Evolutionary conservation across 2,113 vertebrate species (phyloP), one percentile per base, ranked within the genome.

Genomic region (Stigmatopora nigra): DNA sequence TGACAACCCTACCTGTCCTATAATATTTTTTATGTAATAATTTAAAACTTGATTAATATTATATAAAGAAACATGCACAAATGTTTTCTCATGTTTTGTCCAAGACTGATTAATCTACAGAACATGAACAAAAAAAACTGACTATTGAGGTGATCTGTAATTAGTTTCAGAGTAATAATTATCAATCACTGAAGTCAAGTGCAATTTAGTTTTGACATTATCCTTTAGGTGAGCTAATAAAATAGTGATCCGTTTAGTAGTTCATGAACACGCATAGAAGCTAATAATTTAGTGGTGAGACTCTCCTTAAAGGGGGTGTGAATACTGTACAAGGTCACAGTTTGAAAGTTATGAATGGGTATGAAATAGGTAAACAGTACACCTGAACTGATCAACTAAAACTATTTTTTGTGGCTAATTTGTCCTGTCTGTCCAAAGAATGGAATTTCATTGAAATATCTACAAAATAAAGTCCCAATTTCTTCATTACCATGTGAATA

Each of bases 231-330:
- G 67, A 68, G 64, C 68, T 73, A 63, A 73, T 74, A 72, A 65
- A 76, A 67, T 80, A 73, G 69, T 70, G 84, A 88, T 90, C 75
- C 84, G 61, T 82, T 73, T 78, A 88, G 81, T 86, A 82, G 80
- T 78, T 73, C 57, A 76, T 89, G 85, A 89, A 84, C 75, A 81
- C 81, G 75, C 60, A 69, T 84, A 78, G 80, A 71, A 89, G 86
- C 78, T 79, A 79, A 72, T 64, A 73, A 79, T 73, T 82, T 69
- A 75, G 85, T 77, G 84, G 47, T 52, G 84, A 86, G 87, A 86
- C 78, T 75, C 79, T 73, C 82, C 86, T 82, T 65, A 86, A 72
- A 65, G 80, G 66, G 44, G 76, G 72, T 31, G 61, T 71, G 72
- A 64, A 68, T 72, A 78, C 45, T 60, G 69, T 46, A 64, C 59